These are phyloP conservation scores for Nannospalax galili DNA, from an alignment of 2,113 vertebrate genomes.

Conservation along the genomic window DNA sequence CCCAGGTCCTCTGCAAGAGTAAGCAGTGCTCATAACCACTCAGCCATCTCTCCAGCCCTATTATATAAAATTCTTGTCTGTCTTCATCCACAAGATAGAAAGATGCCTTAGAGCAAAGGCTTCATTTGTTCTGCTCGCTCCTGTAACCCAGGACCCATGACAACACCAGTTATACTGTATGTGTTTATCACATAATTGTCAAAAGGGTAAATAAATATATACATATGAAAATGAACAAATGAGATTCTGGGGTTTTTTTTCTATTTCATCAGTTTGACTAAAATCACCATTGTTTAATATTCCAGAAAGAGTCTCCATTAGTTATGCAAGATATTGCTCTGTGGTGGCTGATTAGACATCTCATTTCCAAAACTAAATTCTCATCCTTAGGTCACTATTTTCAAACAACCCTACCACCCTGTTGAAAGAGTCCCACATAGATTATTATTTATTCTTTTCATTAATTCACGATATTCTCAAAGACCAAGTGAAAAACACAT, in stretches of 20 bases:
- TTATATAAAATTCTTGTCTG: neutral
- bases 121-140: neutral
- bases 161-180: neutral
- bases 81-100: neutral
- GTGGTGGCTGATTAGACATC: conserved; percentile 55
- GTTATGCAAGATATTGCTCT: conserved; percentile 8
- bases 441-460: conserved; percentile 75
- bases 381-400: conserved; percentile 59
- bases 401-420: conserved; percentile 24
- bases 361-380: conserved; percentile 61
- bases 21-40: too few species aligned
- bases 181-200: neutral
- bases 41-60: neutral
- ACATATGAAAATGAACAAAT: conserved; percentile 20
- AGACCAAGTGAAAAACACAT: conserved; percentile 71
- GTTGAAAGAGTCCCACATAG: conserved; percentile 50
- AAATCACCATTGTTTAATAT: conserved; percentile 47
- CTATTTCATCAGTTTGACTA: conserved; percentile 45
- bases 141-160: neutral
- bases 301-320: conserved; percentile 20
- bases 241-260: neutral
- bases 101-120: neutral
- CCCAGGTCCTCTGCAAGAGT: too few species aligned
- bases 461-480: conserved; percentile 71
- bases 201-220: neutral